Conservation (phyloP, 2,113 vertebrate species). For the Chloroceryle aenea region DNA sequence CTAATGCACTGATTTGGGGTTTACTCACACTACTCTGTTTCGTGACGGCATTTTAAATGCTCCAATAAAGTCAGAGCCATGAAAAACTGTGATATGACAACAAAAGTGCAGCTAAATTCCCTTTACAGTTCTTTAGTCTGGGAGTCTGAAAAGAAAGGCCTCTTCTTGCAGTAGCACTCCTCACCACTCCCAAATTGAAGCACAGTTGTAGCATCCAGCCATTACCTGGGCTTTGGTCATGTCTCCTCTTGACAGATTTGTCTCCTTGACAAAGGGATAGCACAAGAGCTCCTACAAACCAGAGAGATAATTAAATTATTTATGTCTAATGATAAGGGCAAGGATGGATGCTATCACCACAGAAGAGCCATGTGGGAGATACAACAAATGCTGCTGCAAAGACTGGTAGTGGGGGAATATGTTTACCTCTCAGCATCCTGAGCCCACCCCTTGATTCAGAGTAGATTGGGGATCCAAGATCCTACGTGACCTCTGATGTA, state of each 20-base stretch:
- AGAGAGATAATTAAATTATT: neutral
- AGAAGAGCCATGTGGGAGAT: neutral
- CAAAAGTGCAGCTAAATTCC: neutral
- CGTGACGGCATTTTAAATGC: neutral
- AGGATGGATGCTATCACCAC: neutral
- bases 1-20: neutral
- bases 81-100: neutral
- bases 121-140: neutral
- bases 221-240: neutral
- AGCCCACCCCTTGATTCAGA: neutral
- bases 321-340: neutral
- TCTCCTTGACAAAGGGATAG: neutral
- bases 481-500: neutral
- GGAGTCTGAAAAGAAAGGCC: neutral
- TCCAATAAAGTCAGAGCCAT: neutral
- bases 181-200: neutral
- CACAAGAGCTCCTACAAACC: neutral
- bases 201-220: accelerated
- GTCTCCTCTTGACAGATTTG: neutral
- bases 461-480: neutral
- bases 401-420: accelerated
- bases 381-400: neutral
- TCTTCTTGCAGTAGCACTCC: neutral
- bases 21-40: neutral
- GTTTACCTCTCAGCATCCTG: neutral